Conservation (phyloP, 1,140 invertebrate genomes). For the Alviniconcha marisindica region DNA sequence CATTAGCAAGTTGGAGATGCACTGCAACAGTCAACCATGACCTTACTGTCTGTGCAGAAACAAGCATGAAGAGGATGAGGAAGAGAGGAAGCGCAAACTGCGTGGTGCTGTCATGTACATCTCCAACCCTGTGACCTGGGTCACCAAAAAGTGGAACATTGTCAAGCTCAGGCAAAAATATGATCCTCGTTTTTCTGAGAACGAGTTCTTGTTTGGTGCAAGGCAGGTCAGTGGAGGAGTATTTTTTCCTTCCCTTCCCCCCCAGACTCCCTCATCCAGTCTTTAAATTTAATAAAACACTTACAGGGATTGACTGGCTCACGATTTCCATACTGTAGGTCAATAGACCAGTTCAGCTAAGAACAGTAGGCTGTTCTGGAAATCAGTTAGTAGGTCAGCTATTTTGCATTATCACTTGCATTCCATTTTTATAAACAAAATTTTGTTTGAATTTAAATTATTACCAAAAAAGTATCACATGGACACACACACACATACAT, state of each 20-base stretch:
- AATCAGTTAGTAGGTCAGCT: too few relatives aligned
- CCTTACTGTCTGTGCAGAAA: not conserved
- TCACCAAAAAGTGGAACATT: not conserved
- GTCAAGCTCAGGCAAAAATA: not conserved
- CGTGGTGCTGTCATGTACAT: slow-evolving; percentile 10
- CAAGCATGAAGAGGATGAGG: not conserved
- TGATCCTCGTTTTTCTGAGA: not conserved
- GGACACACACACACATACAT: not conserved
- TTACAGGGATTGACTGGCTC: too few relatives aligned
- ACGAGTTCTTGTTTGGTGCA: not conserved
- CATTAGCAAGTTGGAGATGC: not conserved
- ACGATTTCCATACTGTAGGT: too few relatives aligned
- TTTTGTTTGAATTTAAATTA: not conserved
- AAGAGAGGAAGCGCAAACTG: not conserved
- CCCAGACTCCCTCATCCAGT: not conserved
- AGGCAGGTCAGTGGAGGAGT: not conserved
- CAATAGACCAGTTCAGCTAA: too few relatives aligned
- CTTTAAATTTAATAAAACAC: not conserved
- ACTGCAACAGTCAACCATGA: not conserved
- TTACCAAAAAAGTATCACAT: not conserved
- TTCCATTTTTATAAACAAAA: not conserved
- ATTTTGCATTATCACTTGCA: too few relatives aligned
- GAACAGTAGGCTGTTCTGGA: too few relatives aligned
- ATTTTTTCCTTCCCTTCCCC: not conserved
- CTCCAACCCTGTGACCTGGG: slow-evolving; percentile 16